phyloP scores from a whole-genome alignment of 2,888 invertebrate species.

The Parapristionchus giblindavisi region DNA sequence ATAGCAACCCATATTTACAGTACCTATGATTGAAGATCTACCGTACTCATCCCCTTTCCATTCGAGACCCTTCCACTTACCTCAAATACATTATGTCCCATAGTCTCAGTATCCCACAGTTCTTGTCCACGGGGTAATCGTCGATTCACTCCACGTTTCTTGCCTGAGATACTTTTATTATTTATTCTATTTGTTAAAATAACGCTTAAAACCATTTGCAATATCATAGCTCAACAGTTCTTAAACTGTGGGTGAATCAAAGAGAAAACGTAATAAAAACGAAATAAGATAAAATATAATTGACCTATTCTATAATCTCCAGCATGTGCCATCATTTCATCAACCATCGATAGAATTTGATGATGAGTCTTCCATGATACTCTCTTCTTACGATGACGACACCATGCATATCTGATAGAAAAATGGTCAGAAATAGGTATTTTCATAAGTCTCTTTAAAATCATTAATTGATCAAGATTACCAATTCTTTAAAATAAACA shows the following conservation, averaged over 20 bases:
- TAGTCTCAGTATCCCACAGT: slow-evolving; percentile 67
- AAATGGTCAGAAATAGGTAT: neutral
- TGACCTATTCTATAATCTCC: slow-evolving; percentile 64
- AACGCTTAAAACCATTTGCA: neutral
- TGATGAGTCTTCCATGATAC: slow-evolving; percentile 58
- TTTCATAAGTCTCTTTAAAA: neutral
- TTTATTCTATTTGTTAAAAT: neutral
- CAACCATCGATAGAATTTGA: slow-evolving; percentile 65
- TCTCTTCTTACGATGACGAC: slow-evolving; percentile 55
- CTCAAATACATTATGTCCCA: slow-evolving; percentile 67
- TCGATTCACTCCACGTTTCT: slow-evolving; percentile 58
- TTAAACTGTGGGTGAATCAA: too few relatives aligned
- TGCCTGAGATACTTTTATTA: slow-evolving; percentile 38
- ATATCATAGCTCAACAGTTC: too few relatives aligned
- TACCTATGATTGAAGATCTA: too few relatives aligned
- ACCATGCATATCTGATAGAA: slow-evolving; percentile 53
- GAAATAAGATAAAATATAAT: too few relatives aligned
- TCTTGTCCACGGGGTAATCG: slow-evolving; percentile 66
- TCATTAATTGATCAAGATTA: neutral
- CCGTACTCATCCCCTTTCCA: neutral
- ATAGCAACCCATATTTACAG: too few relatives aligned
- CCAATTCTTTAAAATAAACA: slow-evolving; percentile 12
- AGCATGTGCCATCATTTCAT: slow-evolving; percentile 64
- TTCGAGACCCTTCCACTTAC: slow-evolving; percentile 39
- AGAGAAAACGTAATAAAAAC: too few relatives aligned